Evolutionary conservation across 2,888 invertebrate species (phyloP), one percentile per base, ranked within the genome.

Genomic region (Nomada fucata): DNA sequence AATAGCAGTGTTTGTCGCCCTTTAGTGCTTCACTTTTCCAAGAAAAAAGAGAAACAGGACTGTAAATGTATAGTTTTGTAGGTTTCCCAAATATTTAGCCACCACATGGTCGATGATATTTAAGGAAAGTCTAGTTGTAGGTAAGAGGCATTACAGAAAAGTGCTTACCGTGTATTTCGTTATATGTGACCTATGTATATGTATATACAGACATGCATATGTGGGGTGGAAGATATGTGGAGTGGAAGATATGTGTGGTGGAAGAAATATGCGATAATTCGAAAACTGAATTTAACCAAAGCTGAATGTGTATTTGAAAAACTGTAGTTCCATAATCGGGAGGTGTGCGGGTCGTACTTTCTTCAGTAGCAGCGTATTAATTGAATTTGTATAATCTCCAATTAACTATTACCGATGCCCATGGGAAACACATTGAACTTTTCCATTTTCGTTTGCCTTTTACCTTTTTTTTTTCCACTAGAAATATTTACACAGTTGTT

Each of bases 41-140:
- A 50, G 26, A 70, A 23, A 50, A 47, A 80, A 75, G 82, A 82
- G 77, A 11, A 67, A 79, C 10, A 79, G 76, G 86, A 81, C 68
- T 64, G 79, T 61, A 71, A 79, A 50, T 75, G 83, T 82, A 76
- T 64, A 85, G 76, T 84, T 69, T 86, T 84, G 77, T 87, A 90
- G 88, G 87, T 83, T 86, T 83, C 74, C 86, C 68, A 82, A 20
- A 84, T 73, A 88, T 59, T 71, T 77, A 74, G 72, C 70, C 85
- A 83, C 61, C 74, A 57, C 65, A 55, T 65, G 78, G 20, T 26
- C 53, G 50, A 52, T 53, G 42, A 73, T 44, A 23, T 44, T 65
- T 44, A 20, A 65, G 10, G 18, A 52, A 82, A 75, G 75, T 86
- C 59, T 79, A 86, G 83, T 77, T 61, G 64, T 87, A 87, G 77